Evolutionary conservation across 2,888 invertebrate genomes (phyloP).

Genomic region (Pristionchus exspectatus): DNA sequence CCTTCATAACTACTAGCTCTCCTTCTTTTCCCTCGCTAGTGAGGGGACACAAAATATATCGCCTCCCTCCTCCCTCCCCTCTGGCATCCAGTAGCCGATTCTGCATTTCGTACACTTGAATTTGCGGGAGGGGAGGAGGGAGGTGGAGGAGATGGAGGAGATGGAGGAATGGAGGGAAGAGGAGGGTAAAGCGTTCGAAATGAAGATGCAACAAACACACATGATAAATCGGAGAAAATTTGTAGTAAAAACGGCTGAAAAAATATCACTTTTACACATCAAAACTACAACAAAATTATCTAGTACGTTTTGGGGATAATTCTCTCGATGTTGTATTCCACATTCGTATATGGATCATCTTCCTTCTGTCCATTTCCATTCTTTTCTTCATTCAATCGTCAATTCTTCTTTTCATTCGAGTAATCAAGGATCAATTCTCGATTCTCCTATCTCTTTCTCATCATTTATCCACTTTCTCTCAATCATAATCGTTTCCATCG

Average conservation of each 20-base stretch:
- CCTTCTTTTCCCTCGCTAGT: constrained; percentile 2
- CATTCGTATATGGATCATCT: not conserved
- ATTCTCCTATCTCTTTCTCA: not conserved
- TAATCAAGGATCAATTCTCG: not conserved
- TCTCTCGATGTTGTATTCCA: not conserved
- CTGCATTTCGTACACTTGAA: constrained; percentile 30
- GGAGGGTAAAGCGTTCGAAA: not conserved
- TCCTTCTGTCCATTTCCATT: constrained; percentile 23
- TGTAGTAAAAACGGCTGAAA: not conserved
- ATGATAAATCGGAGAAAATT: not conserved
- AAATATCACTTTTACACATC: not conserved
- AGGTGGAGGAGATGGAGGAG: not conserved
- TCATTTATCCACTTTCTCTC: constrained; percentile 30
- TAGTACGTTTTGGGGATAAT: not conserved
- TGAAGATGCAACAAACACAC: constrained; percentile 13
- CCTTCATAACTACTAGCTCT: not conserved
- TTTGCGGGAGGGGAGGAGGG: not conserved
- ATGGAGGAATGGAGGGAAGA: not conserved
- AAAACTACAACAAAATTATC: not conserved
- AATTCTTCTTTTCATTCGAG: not conserved
- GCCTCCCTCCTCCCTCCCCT: not conserved
- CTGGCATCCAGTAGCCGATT: not conserved
- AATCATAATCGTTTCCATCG: constrained; percentile 32
- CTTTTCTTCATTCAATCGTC: not conserved
- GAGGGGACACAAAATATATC: not conserved